Percentiles rank a stretch among this genome's conserved stretches.
These are phyloP conservation scores for Campopleginae sp. DNA, from an alignment of 2,888 invertebrate species.

Conservation along the genomic window DNA sequence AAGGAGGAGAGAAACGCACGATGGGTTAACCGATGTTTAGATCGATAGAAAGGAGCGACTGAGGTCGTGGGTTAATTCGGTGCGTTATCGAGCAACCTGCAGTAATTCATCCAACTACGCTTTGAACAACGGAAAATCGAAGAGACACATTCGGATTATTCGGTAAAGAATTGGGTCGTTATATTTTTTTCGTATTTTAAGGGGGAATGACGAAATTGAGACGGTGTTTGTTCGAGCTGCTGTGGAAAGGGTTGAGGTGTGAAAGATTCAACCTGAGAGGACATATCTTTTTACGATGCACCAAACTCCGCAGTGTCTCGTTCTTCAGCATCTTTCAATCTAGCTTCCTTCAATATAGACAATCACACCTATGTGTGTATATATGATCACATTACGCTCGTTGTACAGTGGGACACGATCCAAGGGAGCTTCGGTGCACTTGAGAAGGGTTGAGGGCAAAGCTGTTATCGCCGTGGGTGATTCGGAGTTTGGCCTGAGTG, in stretches of 20 bases:
- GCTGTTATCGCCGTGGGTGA: constrained; percentile 57
- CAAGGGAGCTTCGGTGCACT: constrained; percentile 34
- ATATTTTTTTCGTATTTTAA: not conserved
- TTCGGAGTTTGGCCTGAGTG: constrained; percentile 66
- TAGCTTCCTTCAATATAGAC: not conserved
- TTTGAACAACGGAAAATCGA: not conserved
- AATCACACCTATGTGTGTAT: not conserved
- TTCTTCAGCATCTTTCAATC: constrained; percentile 16
- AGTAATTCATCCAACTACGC: constrained; percentile 70
- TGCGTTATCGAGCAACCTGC: constrained; percentile 71
- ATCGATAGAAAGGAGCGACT: constrained; percentile 42
- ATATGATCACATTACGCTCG: constrained; percentile 25
- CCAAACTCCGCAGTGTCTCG: not conserved
- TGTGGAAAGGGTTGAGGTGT: not conserved
- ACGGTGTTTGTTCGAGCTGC: not conserved
- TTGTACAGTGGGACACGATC: constrained; percentile 28
- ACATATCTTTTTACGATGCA: not conserved
- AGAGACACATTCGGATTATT: not conserved
- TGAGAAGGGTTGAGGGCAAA: constrained; percentile 43
- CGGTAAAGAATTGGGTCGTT: not conserved
- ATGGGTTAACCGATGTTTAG: constrained; percentile 44
- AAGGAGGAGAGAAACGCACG: constrained; percentile 6
- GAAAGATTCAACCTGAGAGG: not conserved
- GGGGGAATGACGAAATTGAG: not conserved
- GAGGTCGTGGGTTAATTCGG: constrained; percentile 71